A percentile compares a stretch with the other conserved stretches of the same genome.
Evolutionary conservation across 2,113 vertebrate genomes (phyloP).

Genomic region (Murina feae): DNA sequence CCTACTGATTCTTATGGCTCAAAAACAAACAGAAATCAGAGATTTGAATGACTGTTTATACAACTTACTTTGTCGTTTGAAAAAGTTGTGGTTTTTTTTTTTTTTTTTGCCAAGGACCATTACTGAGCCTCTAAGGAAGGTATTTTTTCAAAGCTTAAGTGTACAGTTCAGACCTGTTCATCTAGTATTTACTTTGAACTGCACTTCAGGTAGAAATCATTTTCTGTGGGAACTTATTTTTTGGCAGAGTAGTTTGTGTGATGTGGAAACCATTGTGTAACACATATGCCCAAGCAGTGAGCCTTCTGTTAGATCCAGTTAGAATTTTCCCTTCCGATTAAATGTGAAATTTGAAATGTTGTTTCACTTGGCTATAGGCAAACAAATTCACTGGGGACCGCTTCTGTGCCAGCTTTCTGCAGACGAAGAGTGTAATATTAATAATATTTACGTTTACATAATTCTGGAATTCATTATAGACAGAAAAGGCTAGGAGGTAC

Average conservation of each 20-base stretch:
- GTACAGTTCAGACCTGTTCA: constrained; percentile 50
- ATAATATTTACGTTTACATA: constrained; percentile 66
- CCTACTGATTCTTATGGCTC: neutral
- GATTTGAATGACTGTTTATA: neutral
- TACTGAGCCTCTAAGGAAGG: neutral
- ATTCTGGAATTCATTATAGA: constrained; percentile 49
- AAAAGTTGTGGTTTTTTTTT: neutral
- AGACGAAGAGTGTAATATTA: constrained; percentile 49
- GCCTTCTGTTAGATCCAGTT: neutral
- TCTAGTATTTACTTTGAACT: constrained; percentile 40
- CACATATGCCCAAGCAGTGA: constrained; percentile 39
- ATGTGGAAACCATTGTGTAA: constrained; percentile 78
- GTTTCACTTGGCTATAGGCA: constrained; percentile 71
- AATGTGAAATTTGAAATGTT: constrained; percentile 65
- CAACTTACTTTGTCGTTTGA: neutral
- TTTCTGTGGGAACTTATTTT: constrained; percentile 62
- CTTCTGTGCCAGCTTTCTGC: constrained; percentile 51
- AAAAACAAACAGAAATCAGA: constrained; percentile 16
- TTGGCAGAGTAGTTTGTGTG: constrained; percentile 68
- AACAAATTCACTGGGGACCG: constrained; percentile 68
- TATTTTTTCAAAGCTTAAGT: constrained; percentile 37
- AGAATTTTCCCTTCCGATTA: constrained; percentile 73
- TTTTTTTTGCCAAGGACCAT: neutral
- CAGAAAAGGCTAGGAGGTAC: constrained; percentile 25
- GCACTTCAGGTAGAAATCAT: constrained; percentile 66